phyloP scores from a whole-genome alignment of 2,113 vertebrate genomes.

The Pardalotus punctatus region DNA sequence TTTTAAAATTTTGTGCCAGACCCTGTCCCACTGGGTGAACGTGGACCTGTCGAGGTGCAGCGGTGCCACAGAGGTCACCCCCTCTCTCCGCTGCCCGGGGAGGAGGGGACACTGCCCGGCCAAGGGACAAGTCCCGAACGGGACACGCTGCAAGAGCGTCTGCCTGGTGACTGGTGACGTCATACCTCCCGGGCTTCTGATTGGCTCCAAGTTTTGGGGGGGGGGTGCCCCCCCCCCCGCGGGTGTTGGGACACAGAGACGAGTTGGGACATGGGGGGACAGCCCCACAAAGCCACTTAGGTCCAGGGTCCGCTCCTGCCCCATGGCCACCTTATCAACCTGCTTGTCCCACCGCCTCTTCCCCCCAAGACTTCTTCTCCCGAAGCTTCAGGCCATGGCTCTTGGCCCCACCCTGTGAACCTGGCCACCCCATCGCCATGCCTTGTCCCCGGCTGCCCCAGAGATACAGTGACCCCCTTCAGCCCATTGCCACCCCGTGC shows the following conservation, averaged over 20 bases:
- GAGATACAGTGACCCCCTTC: background rate
- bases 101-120: background rate
- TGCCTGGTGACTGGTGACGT: constrained; percentile 61
- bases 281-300: background rate
- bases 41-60: background rate
- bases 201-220: background rate
- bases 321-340: background rate
- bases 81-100: fast-evolving
- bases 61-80: fast-evolving
- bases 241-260: no score
- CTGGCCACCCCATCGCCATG: background rate
- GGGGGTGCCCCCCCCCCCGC: no score
- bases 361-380: background rate
- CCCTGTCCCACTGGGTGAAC: fast-evolving
- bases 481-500: background rate
- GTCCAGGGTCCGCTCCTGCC: background rate
- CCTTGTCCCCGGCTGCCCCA: background rate
- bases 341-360: background rate
- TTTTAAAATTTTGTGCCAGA: background rate
- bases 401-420: background rate
- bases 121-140: fast-evolving
- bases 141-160: background rate
- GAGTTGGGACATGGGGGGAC: background rate
- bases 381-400: background rate
- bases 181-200: fast-evolving